Conservation (phyloP, 1,140 invertebrate genomes). For the Sminthurides bifidus region DNA sequence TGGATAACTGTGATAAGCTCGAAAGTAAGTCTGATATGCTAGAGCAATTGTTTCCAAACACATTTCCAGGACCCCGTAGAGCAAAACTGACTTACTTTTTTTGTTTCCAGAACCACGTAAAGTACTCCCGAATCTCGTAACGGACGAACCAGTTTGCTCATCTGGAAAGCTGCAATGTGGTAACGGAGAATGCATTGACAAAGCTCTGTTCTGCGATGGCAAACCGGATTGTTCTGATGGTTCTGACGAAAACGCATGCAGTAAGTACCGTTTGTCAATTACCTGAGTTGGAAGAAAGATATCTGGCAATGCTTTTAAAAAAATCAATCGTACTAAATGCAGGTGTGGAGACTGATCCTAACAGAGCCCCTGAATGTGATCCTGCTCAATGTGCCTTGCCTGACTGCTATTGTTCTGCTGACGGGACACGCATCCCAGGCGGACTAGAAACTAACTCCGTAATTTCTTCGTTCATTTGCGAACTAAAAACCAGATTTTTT, state of each 20-base stretch:
- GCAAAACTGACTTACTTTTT: too few species aligned
- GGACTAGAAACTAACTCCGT: slow-evolving; percentile 60
- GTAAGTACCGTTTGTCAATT: slow-evolving; percentile 47
- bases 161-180: slow-evolving; percentile 78
- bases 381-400: slow-evolving; percentile 73
- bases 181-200: slow-evolving; percentile 77
- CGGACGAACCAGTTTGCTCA: slow-evolving; percentile 77
- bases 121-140: slow-evolving; percentile 72
- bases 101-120: slow-evolving; percentile 87
- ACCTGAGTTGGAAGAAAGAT: not conserved
- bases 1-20: slow-evolving; percentile 82
- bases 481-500: too few species aligned
- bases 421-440: slow-evolving; percentile 78
- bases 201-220: slow-evolving; percentile 78
- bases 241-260: slow-evolving; percentile 88
- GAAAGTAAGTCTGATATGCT: slow-evolving; percentile 90
- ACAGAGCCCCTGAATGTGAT: slow-evolving; percentile 79
- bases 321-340: slow-evolving; percentile 29
- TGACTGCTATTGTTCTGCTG: slow-evolving; percentile 86
- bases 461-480: too few species aligned
- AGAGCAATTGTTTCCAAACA: too few species aligned
- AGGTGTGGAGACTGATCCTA: slow-evolving; percentile 79
- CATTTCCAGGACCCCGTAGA: too few species aligned
- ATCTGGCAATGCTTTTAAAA: not conserved
- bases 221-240: slow-evolving; percentile 83